Percentiles rank a stretch among this genome's conserved stretches.
Conservation (phyloP, 1,140 invertebrate genomes). For the Latrodectus geometricus region DNA sequence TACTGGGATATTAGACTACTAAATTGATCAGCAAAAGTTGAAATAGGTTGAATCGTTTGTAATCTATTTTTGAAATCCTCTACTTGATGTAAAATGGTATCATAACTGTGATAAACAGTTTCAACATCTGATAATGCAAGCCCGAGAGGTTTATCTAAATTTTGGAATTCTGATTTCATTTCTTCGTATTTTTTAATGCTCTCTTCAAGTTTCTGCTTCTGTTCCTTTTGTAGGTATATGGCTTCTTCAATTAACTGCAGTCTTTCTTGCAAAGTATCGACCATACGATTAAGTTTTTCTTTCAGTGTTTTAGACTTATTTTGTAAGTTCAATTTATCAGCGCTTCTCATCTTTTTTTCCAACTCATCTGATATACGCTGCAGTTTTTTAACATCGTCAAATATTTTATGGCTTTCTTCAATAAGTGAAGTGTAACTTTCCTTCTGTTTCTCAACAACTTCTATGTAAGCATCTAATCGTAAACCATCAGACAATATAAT, state of each 20-base stretch:
- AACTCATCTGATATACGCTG: slow-evolving; percentile 47
- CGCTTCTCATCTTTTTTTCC: slow-evolving; percentile 38
- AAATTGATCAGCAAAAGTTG: slow-evolving; percentile 77
- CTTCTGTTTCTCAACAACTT: slow-evolving; percentile 85
- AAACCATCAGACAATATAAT: slow-evolving; percentile 84
- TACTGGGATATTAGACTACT: slow-evolving; percentile 83
- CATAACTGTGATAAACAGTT: slow-evolving; percentile 63
- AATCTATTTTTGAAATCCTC: slow-evolving; percentile 84
- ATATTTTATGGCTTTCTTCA: slow-evolving; percentile 54
- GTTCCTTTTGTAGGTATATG: slow-evolving; percentile 79
- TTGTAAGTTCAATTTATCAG: slow-evolving; percentile 32
- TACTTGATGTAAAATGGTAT: slow-evolving; percentile 79
- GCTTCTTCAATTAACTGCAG: slow-evolving; percentile 75
- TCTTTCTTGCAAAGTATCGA: slow-evolving; percentile 80
- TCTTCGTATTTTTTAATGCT: slow-evolving; percentile 82
- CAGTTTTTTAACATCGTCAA: slow-evolving; percentile 55
- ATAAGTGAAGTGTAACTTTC: slow-evolving; percentile 65
- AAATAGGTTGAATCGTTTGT: slow-evolving; percentile 75
- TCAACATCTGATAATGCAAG: slow-evolving; percentile 73
- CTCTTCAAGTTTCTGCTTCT: slow-evolving; percentile 82
- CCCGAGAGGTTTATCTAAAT: slow-evolving; percentile 86
- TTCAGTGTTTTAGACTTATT: slow-evolving; percentile 38
- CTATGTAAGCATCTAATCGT: slow-evolving; percentile 78
- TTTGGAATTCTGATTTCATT: slow-evolving; percentile 84
- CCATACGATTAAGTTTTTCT: slow-evolving; percentile 36